These are phyloP conservation scores for Gambusia yucatana DNA, from an alignment of 2,797 vertebrate genomes.

Conservation along the genomic window DNA sequence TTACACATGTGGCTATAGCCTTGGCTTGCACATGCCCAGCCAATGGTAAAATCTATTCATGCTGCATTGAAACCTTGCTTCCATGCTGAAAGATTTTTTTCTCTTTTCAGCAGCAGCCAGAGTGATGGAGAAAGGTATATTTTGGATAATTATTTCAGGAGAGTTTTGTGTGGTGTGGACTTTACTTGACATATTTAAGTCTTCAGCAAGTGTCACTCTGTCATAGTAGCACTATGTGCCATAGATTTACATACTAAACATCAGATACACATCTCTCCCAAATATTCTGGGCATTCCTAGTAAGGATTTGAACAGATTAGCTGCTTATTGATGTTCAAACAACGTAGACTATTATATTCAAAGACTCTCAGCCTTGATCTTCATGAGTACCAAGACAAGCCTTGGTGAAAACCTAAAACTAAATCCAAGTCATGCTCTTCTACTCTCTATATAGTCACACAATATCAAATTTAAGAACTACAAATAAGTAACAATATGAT, in stretches of 20 bases:
- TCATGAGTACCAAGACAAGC: constrained; percentile 70
- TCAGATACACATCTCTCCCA: background rate
- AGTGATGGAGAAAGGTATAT: constrained; percentile 41
- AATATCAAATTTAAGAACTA: background rate
- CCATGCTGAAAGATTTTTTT: constrained; percentile 65
- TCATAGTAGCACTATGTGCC: too few species aligned
- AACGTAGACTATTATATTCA: constrained; percentile 73
- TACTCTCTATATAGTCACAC: background rate
- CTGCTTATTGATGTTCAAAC: constrained; percentile 69
- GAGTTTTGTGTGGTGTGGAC: constrained; percentile 56
- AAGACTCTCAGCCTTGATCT: constrained; percentile 49
- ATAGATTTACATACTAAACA: background rate
- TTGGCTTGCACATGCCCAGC: constrained; percentile 66
- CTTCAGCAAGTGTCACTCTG: background rate
- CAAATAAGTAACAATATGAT: background rate
- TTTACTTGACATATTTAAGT: constrained; percentile 6
- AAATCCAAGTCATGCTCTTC: background rate
- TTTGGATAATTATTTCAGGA: constrained; percentile 58
- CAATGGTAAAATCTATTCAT: constrained; percentile 70
- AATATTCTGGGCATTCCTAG: background rate
- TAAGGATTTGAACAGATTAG: constrained; percentile 20
- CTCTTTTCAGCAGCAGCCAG: constrained; percentile 45
- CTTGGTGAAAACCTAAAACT: constrained; percentile 23
- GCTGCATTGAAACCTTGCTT: constrained; percentile 81
- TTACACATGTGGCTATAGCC: constrained; percentile 56